phyloP scores from a whole-genome alignment of 2,797 vertebrate genomes.

The Pipistrellus pipistrellus region DNA sequence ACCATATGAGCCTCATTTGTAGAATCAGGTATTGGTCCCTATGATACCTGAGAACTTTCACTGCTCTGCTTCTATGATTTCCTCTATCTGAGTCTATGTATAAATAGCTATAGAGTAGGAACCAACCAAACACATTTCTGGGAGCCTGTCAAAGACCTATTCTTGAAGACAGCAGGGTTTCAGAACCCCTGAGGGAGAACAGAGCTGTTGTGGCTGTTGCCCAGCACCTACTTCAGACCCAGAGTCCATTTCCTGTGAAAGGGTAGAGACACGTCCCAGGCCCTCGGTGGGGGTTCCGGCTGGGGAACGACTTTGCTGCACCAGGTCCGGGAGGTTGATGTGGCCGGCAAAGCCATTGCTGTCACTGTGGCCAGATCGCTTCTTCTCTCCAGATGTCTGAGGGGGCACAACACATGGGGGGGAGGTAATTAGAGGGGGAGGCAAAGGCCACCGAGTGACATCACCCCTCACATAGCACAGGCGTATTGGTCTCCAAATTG shows the following conservation, averaged over 20 bases:
- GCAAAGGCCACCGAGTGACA: background rate
- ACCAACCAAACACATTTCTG: background rate
- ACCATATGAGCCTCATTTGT: background rate
- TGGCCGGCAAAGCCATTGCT: constrained; percentile 96
- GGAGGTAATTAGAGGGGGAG: constrained; percentile 77
- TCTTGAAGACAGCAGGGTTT: background rate
- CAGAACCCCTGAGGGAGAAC: background rate
- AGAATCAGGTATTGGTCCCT: background rate
- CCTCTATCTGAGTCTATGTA: background rate
- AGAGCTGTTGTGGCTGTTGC: background rate
- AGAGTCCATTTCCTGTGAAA: constrained; percentile 93
- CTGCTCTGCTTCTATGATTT: background rate
- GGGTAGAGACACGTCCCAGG: constrained; percentile 92
- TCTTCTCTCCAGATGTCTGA: constrained; percentile 95
- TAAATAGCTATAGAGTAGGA: background rate
- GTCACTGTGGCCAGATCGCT: constrained; percentile 93
- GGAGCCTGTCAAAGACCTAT: background rate
- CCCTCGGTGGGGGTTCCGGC: constrained; percentile 94
- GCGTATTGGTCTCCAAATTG: background rate
- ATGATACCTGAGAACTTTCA: background rate
- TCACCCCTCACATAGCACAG: constrained; percentile 42
- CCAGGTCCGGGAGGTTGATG: constrained; percentile 97
- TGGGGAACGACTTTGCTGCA: constrained; percentile 96
- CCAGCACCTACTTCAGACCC: constrained; percentile 93
- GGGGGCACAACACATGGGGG: constrained; percentile 87